Evolutionary conservation across 2,888 invertebrate genomes (phyloP).

Genomic region (Apamea crenata): DNA sequence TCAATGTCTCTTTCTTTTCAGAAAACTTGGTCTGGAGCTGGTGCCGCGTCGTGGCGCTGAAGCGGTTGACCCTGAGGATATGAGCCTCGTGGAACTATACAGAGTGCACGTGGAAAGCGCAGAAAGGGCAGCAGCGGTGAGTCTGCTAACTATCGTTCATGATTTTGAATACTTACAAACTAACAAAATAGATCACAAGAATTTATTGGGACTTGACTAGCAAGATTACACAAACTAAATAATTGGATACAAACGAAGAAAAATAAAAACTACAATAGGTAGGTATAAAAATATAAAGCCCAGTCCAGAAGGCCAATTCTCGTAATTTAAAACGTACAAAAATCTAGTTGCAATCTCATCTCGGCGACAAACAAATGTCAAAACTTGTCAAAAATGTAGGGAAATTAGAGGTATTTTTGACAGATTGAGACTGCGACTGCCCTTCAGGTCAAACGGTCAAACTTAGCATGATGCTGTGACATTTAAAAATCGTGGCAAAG

Average conservation of each 20-base stretch:
- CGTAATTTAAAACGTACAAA: too few relatives aligned
- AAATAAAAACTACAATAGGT: not conserved
- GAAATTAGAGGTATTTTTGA: too few relatives aligned
- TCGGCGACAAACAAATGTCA: too few relatives aligned
- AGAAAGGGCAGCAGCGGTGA: slow-evolving; percentile 94
- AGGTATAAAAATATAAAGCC: not conserved
- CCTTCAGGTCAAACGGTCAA: too few relatives aligned
- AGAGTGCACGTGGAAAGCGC: slow-evolving; percentile 94
- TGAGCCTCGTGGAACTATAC: slow-evolving; percentile 97
- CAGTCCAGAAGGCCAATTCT: not conserved
- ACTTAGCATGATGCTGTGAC: too few relatives aligned
- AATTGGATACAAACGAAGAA: not conserved
- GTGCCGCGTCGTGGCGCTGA: slow-evolving; percentile 97
- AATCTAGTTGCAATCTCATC: too few relatives aligned
- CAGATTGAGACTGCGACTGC: too few relatives aligned
- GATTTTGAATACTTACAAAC: too few relatives aligned
- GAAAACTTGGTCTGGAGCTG: slow-evolving; percentile 97
- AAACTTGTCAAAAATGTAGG: too few relatives aligned
- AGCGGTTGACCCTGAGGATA: slow-evolving; percentile 97
- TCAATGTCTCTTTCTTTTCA: slow-evolving; percentile 80
- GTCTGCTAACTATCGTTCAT: slow-evolving; percentile 68
- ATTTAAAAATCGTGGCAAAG: not conserved
- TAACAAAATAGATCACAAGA: not conserved
- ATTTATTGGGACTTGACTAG: not conserved
- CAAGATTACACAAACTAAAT: not conserved